These are phyloP conservation scores for Macaria notata DNA, from an alignment of 2,888 invertebrate genomes.

Conservation along the genomic window DNA sequence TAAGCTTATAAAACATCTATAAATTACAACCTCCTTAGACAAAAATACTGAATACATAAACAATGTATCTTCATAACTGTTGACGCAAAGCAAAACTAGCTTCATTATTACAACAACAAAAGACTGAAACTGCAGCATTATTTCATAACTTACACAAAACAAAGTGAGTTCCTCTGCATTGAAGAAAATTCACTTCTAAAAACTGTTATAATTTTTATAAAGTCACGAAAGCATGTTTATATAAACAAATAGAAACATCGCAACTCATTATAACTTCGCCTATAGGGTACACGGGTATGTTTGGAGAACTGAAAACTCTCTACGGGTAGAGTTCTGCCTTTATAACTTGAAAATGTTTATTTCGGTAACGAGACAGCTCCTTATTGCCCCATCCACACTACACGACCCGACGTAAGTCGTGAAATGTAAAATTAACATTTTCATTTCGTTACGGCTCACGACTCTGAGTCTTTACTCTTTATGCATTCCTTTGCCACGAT, in stretches of 20 bases:
- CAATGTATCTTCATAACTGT: constrained; percentile 24
- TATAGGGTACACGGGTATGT: constrained; percentile 44
- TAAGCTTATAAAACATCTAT: no score
- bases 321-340: constrained; percentile 32
- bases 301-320: constrained; percentile 37
- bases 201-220: constrained; percentile 45
- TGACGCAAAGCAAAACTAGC: constrained; percentile 28
- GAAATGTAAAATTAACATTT: constrained; percentile 29
- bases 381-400: constrained; percentile 36
- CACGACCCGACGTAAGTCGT: constrained; percentile 26
- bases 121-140: constrained; percentile 14
- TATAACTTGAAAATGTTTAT: constrained; percentile 40
- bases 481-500: constrained; percentile 8
- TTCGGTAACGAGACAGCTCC: constrained; percentile 34
- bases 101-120: constrained; percentile 18
- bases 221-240: constrained; percentile 50
- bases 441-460: constrained; percentile 23
- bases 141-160: constrained; percentile 3
- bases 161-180: neutral
- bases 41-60: no score
- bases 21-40: no score
- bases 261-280: constrained; percentile 59
- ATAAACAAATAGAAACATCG: constrained; percentile 44
- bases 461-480: constrained; percentile 12
- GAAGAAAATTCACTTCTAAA: constrained; percentile 21